Percentiles rank a stretch among this genome's conserved stretches.
phyloP scores from a whole-genome alignment of 2,888 invertebrate genomes.

The Neocrepidodera transversa region DNA sequence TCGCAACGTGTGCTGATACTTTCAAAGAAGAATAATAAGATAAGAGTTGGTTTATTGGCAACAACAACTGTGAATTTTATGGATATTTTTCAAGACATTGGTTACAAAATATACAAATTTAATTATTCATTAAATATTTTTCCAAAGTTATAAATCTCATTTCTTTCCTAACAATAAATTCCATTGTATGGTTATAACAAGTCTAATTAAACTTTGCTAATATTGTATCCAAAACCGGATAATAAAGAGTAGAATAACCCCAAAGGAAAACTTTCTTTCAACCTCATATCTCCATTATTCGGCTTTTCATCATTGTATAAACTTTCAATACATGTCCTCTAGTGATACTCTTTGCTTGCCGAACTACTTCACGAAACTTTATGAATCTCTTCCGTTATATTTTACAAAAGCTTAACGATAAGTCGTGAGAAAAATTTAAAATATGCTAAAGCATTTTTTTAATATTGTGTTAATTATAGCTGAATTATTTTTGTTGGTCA shows the following conservation, averaged over 20 bases:
- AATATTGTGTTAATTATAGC: too few species aligned
- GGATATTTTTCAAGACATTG: conserved; percentile 20
- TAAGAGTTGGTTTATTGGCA: conserved; percentile 22
- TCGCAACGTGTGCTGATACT: conserved; percentile 7
- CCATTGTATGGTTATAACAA: too few species aligned
- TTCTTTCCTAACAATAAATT: too few species aligned
- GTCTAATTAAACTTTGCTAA: too few species aligned
- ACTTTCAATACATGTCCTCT: conserved; percentile 33
- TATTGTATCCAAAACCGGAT: not conserved
- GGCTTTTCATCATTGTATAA: conserved; percentile 28
- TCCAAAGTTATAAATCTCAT: too few species aligned
- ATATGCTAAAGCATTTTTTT: too few species aligned
- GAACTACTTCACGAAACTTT: conserved; percentile 34
- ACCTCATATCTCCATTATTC: conserved; percentile 12
- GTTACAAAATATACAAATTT: too few species aligned
- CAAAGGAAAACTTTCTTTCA: conserved; percentile 12
- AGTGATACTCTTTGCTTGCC: conserved; percentile 29
- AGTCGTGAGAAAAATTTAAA: conserved; percentile 32
- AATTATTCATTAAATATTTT: too few species aligned
- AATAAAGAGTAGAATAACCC: conserved; percentile 8
- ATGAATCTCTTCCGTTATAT: conserved; percentile 35
- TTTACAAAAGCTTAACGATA: conserved; percentile 29
- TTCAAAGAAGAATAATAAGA: conserved; percentile 7
- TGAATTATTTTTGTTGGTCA: too few species aligned
- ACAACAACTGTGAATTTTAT: conserved; percentile 20